Evolutionary conservation across 2,113 vertebrate species (phyloP), one percentile per base, ranked within the genome.

Genomic region (Urocynchramus pylzowi): DNA sequence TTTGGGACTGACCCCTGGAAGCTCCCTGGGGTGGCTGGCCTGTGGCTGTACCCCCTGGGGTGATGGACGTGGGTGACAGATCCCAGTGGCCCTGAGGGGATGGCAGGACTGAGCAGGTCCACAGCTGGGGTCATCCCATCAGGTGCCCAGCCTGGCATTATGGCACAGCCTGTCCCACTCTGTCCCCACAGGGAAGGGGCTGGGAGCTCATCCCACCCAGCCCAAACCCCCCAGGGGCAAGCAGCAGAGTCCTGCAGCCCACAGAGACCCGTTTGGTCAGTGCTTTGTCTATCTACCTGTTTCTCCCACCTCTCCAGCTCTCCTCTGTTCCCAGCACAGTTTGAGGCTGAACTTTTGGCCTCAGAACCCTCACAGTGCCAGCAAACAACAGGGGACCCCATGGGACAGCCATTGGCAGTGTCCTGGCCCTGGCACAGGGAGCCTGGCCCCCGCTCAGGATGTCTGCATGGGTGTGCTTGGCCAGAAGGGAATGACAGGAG

Each of bases 1-100:
- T 65, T 74, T 2, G 33, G 70, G 45, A 75, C 14, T 5, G 8
- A 64, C 15, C 13, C 67, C 2, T 1, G 2, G 79, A 21, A 61
- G 35, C 16, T 59, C 26, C 35, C 24, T 2, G 1, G n/a, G 37
- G 49, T 87, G 15, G 33, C n/a, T 69, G 0, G 7, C 11, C 56
- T 7, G 0, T 87, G 44, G 33, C 79, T 0, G 0, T 31, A 7
- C 52, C 15, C 21, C 0, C 0, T 1, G 4, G 23, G 35, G 18
- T 54, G 67, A 54, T 0, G 27, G 30, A 56, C 8, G 0, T 0
- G 0, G 47, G 49, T 76, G 45, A 56, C 75, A 59, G 35, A 59
- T 35, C 4, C 7, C 41, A 22, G 28, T 6, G 1, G 11, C 21
- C 27, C 76, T 1, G 24, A 41, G 59, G 49, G 73, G 26, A 54